Evolutionary conservation across 1,140 invertebrate genomes (phyloP).

Genomic region (Lasioglossum baleicum): DNA sequence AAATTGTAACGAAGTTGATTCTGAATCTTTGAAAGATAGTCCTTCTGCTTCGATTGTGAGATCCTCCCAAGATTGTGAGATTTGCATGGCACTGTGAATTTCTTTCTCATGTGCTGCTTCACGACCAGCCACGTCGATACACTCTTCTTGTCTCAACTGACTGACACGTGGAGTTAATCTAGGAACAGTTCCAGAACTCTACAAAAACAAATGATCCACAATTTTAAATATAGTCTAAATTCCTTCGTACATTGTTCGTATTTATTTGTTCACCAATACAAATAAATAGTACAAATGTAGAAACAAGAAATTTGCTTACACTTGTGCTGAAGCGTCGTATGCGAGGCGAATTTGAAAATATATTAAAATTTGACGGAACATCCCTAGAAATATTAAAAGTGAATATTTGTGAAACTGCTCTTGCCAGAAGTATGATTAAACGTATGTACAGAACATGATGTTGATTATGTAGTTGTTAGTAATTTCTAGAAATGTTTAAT

Average conservation of each 20-base stretch:
- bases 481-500: neutral
- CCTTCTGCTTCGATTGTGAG: slow-evolving; percentile 86
- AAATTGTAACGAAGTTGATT: slow-evolving; percentile 72
- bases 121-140: slow-evolving; percentile 88
- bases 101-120: slow-evolving; percentile 95
- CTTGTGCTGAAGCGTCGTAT: slow-evolving; percentile 91
- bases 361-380: slow-evolving; percentile 80
- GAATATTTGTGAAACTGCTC: neutral
- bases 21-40: slow-evolving; percentile 77
- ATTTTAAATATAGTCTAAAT: neutral
- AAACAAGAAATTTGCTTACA: slow-evolving; percentile 81
- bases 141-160: slow-evolving; percentile 93
- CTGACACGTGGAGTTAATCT: slow-evolving; percentile 90
- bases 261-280: neutral
- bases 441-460: neutral
- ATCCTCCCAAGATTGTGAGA: slow-evolving; percentile 94
- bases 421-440: neutral
- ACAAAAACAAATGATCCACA: slow-evolving; percentile 42
- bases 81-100: slow-evolving; percentile 92
- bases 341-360: slow-evolving; percentile 83
- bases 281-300: slow-evolving; percentile 5
- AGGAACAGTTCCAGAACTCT: slow-evolving; percentile 81
- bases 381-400: slow-evolving; percentile 73
- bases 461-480: neutral
- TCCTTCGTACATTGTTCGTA: neutral